These are phyloP conservation scores for Mechanitis messenoides DNA, from an alignment of 2,888 invertebrate species.

Conservation along the genomic window DNA sequence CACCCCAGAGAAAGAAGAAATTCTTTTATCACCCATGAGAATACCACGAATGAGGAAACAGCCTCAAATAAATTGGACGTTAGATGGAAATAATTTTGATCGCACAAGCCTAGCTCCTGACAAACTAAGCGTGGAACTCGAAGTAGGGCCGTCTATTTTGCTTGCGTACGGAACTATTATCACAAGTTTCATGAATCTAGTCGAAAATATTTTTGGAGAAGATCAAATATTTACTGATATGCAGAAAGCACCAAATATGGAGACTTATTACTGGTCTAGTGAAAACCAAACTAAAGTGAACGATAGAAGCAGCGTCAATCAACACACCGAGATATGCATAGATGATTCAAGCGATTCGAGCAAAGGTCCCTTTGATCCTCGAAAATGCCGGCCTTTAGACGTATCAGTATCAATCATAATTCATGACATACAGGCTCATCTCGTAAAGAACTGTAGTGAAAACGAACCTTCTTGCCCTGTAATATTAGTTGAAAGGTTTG, in stretches of 20 bases:
- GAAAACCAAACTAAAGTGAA: slow-evolving; percentile 58
- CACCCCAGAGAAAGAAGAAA: slow-evolving; percentile 96
- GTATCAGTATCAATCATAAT: slow-evolving; percentile 95
- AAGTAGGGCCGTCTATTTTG: slow-evolving; percentile 95
- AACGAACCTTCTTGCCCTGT: slow-evolving; percentile 95
- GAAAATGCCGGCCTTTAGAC: slow-evolving; percentile 91
- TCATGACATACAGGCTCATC: slow-evolving; percentile 96
- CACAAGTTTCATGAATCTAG: slow-evolving; percentile 90
- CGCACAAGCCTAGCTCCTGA: slow-evolving; percentile 91
- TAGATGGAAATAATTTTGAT: slow-evolving; percentile 88
- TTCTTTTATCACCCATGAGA: slow-evolving; percentile 92
- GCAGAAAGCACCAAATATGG: slow-evolving; percentile 79
- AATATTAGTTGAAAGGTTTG: slow-evolving; percentile 91
- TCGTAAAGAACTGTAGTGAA: slow-evolving; percentile 93
- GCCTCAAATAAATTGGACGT: slow-evolving; percentile 81
- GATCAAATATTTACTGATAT: slow-evolving; percentile 96
- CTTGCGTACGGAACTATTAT: slow-evolving; percentile 94
- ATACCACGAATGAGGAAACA: slow-evolving; percentile 88
- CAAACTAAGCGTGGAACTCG: slow-evolving; percentile 92
- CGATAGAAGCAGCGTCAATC: slow-evolving; percentile 63
- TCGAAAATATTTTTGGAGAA: slow-evolving; percentile 98
- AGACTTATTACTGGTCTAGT: slow-evolving; percentile 57
- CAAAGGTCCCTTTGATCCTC: slow-evolving; percentile 86
- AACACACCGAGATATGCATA: slow-evolving; percentile 75
- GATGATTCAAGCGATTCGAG: slow-evolving; percentile 79